Evolutionary conservation across 2,113 vertebrate species (phyloP).

Genomic region (Struthio camelus): DNA sequence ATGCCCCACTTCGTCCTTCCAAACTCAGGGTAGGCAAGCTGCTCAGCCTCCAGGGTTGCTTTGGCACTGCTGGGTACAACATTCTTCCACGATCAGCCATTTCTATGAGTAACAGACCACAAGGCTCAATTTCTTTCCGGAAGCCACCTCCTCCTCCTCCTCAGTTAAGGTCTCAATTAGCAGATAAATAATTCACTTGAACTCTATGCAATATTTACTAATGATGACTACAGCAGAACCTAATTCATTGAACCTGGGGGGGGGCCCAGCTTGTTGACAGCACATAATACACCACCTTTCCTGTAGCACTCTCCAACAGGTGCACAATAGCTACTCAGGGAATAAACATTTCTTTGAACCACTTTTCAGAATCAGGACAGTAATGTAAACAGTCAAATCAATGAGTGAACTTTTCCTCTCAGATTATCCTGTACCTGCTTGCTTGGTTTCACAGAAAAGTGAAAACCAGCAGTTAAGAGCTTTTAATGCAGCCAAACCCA

Average conservation of each 20-base stretch:
- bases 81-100: background rate
- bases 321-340: rapidly evolving
- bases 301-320: too few relatives aligned
- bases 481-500: background rate
- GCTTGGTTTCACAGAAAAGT: rapidly evolving
- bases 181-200: constrained; percentile 13
- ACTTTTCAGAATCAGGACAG: background rate
- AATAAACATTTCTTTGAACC: background rate
- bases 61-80: background rate
- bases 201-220: background rate
- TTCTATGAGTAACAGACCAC: background rate
- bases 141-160: too few relatives aligned
- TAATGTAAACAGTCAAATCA: background rate
- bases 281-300: too few relatives aligned
- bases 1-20: background rate
- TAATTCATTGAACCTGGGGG: background rate
- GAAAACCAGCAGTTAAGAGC: background rate
- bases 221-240: background rate
- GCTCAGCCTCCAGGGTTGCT: background rate
- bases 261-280: background rate
- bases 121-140: background rate
- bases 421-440: rapidly evolving
- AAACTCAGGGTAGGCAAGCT: background rate
- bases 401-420: background rate
- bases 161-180: background rate